A percentile compares a stretch with the other conserved stretches of the same genome.
Evolutionary conservation across 2,797 vertebrate genomes (phyloP).

Genomic region (Poecile montanus): DNA sequence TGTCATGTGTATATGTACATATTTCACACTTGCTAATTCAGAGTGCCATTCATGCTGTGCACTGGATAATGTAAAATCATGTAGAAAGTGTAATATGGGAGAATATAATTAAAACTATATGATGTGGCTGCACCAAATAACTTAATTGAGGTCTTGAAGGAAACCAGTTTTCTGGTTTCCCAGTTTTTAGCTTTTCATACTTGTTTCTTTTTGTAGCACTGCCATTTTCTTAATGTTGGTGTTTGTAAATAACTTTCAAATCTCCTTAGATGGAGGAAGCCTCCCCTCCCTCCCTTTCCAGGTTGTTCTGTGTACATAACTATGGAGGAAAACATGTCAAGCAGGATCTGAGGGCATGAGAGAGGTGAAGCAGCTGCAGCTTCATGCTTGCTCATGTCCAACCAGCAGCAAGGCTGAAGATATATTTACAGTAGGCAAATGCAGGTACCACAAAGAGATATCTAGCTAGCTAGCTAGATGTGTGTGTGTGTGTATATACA

Average conservation of each 20-base stretch:
- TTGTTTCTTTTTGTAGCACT: not conserved
- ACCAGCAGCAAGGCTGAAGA: not conserved
- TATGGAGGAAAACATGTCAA: not conserved
- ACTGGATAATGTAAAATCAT: slow-evolving; percentile 7
- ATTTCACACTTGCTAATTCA: not conserved
- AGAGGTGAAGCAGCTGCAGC: not conserved
- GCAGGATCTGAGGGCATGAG: not conserved
- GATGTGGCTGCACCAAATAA: slow-evolving; percentile 6
- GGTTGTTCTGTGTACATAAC: not conserved
- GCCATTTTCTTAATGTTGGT: not conserved
- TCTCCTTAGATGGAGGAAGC: not conserved
- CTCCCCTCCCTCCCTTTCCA: not conserved
- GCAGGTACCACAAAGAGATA: not conserved
- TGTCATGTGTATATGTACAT: not conserved
- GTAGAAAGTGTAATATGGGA: slow-evolving; percentile 13
- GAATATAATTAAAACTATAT: slow-evolving; percentile 19
- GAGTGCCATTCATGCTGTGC: not conserved
- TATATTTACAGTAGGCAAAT: not conserved
- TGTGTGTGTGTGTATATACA: not conserved
- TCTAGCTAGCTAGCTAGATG: rapidly evolving
- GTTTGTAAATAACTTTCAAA: not conserved
- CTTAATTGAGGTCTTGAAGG: not conserved
- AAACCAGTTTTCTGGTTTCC: not conserved
- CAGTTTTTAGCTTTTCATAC: not conserved
- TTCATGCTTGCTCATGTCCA: not conserved